These are phyloP conservation scores for Siniperca knerii DNA, from an alignment of 2,113 vertebrate genomes.

Conservation along the genomic window DNA sequence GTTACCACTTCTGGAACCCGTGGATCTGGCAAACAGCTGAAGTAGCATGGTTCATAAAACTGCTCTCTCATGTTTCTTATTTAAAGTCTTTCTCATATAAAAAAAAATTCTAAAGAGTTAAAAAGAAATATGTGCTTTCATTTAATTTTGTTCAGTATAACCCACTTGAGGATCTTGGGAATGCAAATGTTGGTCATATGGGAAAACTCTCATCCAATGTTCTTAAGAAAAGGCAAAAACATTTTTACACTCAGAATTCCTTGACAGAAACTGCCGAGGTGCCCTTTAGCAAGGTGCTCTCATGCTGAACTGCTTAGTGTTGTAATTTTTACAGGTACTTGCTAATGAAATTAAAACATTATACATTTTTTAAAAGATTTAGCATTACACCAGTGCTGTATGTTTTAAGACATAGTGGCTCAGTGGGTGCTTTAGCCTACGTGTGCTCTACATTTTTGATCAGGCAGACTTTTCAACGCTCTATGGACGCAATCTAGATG, in stretches of 20 bases:
- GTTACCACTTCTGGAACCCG: no score
- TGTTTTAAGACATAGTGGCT: no score
- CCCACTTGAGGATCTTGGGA: no score
- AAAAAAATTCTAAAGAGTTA: background rate
- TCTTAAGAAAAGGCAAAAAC: no score
- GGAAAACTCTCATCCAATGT: no score
- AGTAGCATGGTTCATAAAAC: background rate
- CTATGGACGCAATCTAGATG: constrained; percentile 18
- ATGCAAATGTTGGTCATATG: no score
- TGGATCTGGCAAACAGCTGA: no score
- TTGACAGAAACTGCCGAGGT: background rate
- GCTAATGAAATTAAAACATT: background rate
- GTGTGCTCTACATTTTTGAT: constrained; percentile 28
- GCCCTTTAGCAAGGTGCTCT: background rate
- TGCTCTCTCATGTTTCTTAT: background rate
- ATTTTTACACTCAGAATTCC: background rate
- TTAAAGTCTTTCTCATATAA: background rate
- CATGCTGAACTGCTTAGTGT: background rate
- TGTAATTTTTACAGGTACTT: background rate
- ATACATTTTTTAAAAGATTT: background rate
- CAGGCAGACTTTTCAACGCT: constrained; percentile 31
- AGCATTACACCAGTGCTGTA: no score
- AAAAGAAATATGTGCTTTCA: background rate
- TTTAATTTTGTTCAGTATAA: background rate
- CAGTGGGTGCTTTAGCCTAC: no score